Evolutionary conservation across 2,888 invertebrate genomes (phyloP), one percentile per base, ranked within the genome.

Genomic region (Mechanitis mazaeus): DNA sequence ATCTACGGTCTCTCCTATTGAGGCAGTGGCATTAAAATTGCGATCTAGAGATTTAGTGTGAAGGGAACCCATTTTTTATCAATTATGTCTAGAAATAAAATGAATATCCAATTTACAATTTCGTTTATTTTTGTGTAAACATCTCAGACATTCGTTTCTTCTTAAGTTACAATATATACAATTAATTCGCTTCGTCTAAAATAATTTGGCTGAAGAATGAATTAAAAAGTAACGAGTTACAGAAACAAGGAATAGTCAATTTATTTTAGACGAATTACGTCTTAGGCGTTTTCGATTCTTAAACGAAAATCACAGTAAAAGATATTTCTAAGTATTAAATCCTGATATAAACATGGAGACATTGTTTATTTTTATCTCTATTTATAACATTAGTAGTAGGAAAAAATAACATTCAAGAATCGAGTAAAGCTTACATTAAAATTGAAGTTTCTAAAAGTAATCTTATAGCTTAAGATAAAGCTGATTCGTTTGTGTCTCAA

Each of bases 391-490:
- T 57, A 45, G 47, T 57, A 61, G 42, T 33, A 62, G 50, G 46
- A 55, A 60, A 54, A 33, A 59, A 64, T n/a, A 55, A 58, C 12
- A 61, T 54, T 62, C 42, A 69, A 67, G 67, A 69, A 69, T 68
- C 64, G 70, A 66, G 65, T 73, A 72, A 71, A 72, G 68, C 73
- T 73, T 69, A 73, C 42, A 68, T 63, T 62, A 71, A 68, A 70
- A 70, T 74, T 74, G 72, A 68, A 72, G 68, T 72, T 71, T 73
- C 75, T 81, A 80, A 78, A 74, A 78, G 71, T 83, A 82, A 76
- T 77, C 87, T 87, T 88, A 87, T 85, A 83, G 87, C 87, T 88
- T 85, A 86, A 69, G 76, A 85, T 89, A 89, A 89, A 89, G 89
- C 89, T 89, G 83, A 77, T 81, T 83, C 72, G 75, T 82, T 87